Base-by-base conservation (phyloP, 2,888 invertebrate genomes). In the Pyralis farinalis region DNA sequence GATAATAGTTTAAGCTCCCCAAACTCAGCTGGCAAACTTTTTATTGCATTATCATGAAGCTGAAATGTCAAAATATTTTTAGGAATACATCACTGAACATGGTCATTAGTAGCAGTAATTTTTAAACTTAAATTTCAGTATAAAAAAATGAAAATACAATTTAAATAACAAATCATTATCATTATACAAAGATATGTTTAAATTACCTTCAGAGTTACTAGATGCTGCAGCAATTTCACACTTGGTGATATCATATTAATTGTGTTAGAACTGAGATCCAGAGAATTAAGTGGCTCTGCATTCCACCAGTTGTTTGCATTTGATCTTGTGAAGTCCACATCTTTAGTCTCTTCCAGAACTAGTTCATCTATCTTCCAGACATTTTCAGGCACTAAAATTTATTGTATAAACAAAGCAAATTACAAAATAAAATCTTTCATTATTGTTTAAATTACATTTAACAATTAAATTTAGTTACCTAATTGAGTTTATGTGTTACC, bases 21-120 rank as follows among this genome's bases (percentile, higher is more conserved):
- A 60, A 97, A 90, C 78, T 95, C 93, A 25, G 91, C 68, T 5
- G 97, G 97, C 47, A 97, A 73, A 36, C 79, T 82, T 51, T 90
- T 90, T 62, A 98, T 75, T 34, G 92, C 92, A 88, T 98, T 97
- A 75, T 96, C 95, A 80, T 97, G 96, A 35, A 97, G 87, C 96
- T 97, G 72, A 32, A 76, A 69, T 37, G 10, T 39, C 43, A 34
- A 34, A 33, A 21, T 41, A 16, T 9, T 34, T 8, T 20, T 44
- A 29, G 12, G 6, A 30, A 30, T 22, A 25, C 29, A 16, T 27
- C 8, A 21, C 7, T 25, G 3, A 8, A 25, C 8, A 28, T 4
- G 6, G 1, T 22, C 7, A 8, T 21, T 27, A 33, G 35, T 8
- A 38, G 12, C 28, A 33, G 22, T 8, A 10, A n/a, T n/a, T 9